Percentiles rank a stretch among this genome's conserved stretches.
Conservation (phyloP, 2,113 vertebrate species). For the Gasterosteus nipponicus region DNA sequence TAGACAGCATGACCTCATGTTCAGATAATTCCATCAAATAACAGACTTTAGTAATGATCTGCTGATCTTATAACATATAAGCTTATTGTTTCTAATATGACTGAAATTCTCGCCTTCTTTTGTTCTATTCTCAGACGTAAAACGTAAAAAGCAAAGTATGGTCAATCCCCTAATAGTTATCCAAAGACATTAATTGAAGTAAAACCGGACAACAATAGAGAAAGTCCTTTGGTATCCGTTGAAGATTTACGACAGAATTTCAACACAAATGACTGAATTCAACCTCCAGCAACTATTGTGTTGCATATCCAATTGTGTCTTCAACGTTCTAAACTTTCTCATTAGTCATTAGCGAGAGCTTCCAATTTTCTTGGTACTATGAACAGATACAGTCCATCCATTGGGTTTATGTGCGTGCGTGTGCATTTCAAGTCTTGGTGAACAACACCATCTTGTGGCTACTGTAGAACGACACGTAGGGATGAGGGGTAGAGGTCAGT, state of each 20-base stretch:
- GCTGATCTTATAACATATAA: neutral
- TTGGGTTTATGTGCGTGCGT: no score
- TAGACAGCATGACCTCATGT: slow-evolving; percentile 64
- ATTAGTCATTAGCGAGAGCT: neutral
- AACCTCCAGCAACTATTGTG: neutral
- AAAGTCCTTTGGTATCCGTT: neutral
- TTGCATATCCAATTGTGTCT: neutral
- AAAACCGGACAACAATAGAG: neutral
- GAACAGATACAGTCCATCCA: neutral
- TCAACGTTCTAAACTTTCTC: neutral
- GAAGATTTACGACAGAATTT: neutral
- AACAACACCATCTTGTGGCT: slow-evolving; percentile 66
- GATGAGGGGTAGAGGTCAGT: neutral
- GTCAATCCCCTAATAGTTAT: neutral
- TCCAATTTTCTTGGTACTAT: neutral
- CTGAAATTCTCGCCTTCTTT: neutral
- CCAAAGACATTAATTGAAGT: neutral
- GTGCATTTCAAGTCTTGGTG: neutral
- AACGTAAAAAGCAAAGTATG: neutral
- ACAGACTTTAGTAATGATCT: slow-evolving; percentile 18
- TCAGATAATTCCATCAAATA: slow-evolving; percentile 34
- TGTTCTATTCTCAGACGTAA: neutral
- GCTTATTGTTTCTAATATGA: neutral
- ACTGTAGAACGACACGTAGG: neutral
- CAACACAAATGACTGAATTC: neutral